These are phyloP conservation scores for Sarcophaga subvicina DNA, from an alignment of 2,888 invertebrate genomes.

Conservation along the genomic window DNA sequence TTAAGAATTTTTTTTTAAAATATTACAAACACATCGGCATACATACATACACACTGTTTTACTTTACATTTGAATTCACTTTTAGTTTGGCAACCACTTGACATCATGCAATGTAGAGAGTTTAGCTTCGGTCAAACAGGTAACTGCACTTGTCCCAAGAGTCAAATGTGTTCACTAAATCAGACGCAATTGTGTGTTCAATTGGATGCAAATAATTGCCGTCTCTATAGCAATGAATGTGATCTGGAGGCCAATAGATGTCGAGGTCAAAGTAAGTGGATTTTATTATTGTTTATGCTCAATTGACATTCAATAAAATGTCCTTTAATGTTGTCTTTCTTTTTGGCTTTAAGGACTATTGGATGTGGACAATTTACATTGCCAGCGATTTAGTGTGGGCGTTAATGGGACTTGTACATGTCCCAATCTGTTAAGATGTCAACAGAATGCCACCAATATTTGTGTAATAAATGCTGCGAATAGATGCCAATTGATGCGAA, in stretches of 20 bases:
- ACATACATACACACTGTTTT: not conserved
- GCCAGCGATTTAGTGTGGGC: slow-evolving; percentile 34
- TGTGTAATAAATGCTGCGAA: slow-evolving; percentile 49
- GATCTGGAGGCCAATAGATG: slow-evolving; percentile 50
- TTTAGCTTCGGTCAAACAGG: slow-evolving; percentile 43
- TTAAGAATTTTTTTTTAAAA: not conserved
- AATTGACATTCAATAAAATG: slow-evolving; percentile 4
- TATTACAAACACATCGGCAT: not conserved
- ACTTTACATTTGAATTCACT: not conserved
- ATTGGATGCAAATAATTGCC: slow-evolving; percentile 40
- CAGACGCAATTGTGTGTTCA: slow-evolving; percentile 45
- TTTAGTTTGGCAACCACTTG: slow-evolving; percentile 55
- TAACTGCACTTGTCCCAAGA: slow-evolving; percentile 51
- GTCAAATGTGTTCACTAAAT: slow-evolving; percentile 46
- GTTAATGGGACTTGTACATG: slow-evolving; percentile 33
- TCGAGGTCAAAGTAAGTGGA: slow-evolving; percentile 48
- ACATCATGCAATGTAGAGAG: slow-evolving; percentile 52
- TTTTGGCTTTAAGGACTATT: slow-evolving; percentile 4
- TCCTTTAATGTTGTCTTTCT: slow-evolving; percentile 16
- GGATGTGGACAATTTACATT: slow-evolving; percentile 43
- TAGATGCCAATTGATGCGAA: slow-evolving; percentile 25
- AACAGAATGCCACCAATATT: slow-evolving; percentile 48
- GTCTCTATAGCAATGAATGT: slow-evolving; percentile 50
- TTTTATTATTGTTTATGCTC: not conserved
- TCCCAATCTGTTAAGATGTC: slow-evolving; percentile 22